Conservation (phyloP, 2,888 invertebrate genomes). For the Glaucopsyche alexis region DNA sequence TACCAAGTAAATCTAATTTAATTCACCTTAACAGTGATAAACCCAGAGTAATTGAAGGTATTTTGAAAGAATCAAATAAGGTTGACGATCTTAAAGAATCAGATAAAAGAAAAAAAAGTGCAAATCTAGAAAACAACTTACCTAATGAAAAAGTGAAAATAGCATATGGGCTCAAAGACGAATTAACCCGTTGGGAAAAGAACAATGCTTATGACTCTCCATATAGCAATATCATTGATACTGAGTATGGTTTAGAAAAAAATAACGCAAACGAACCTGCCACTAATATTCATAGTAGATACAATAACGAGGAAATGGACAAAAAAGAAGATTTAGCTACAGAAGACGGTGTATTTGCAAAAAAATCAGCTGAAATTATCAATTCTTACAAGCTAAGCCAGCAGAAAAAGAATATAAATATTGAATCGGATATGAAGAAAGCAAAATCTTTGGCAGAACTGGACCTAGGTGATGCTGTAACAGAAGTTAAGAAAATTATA, state of each 20-base stretch:
- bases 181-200: slow-evolving; percentile 1
- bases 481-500: slow-evolving; percentile 56
- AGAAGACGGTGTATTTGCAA: slow-evolving; percentile 14
- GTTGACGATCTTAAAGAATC: not conserved
- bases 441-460: slow-evolving; percentile 56
- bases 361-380: slow-evolving; percentile 29
- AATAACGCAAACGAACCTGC: not conserved
- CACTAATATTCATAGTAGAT: not conserved
- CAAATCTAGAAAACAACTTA: slow-evolving; percentile 2
- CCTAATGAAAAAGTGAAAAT: not conserved
- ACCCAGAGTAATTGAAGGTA: slow-evolving; percentile 55
- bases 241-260: not conserved
- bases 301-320: not conserved
- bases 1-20: slow-evolving; percentile 33
- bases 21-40: slow-evolving; percentile 39
- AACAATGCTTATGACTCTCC: not conserved
- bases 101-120: not conserved
- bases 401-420: slow-evolving; percentile 32
- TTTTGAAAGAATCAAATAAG: slow-evolving; percentile 44
- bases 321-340: not conserved
- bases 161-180: not conserved
- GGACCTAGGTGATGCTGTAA: slow-evolving; percentile 55
- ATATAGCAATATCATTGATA: not conserved
- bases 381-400: slow-evolving; percentile 22
- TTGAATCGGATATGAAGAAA: slow-evolving; percentile 41